Conservation (phyloP, 2,113 vertebrate species). For the Dolichotis patagonum region DNA sequence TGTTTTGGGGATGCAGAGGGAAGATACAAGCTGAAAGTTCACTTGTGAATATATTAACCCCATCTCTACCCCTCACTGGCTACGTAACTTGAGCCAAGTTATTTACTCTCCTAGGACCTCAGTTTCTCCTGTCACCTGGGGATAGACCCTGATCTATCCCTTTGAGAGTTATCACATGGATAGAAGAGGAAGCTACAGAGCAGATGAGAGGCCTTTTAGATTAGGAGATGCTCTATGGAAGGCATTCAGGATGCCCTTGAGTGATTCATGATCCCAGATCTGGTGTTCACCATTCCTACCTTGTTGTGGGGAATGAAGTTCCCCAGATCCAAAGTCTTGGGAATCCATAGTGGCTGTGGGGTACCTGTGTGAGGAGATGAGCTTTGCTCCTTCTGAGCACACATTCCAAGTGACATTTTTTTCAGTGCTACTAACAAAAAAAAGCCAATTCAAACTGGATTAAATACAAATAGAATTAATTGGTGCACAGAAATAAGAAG, state of each 20-base stretch:
- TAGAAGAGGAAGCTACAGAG: neutral
- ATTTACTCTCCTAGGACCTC: neutral
- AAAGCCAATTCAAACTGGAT: neutral
- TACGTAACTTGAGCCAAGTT: neutral
- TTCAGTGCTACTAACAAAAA: neutral
- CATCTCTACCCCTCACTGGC: neutral
- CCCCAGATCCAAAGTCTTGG: neutral
- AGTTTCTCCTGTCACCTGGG: neutral
- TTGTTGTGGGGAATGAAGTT: neutral
- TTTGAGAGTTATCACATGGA: neutral
- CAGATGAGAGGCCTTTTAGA: neutral
- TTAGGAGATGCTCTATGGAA: neutral
- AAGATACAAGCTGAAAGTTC: neutral
- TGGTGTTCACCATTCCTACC: too few species aligned
- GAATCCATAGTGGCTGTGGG: neutral
- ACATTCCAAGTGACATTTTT: neutral
- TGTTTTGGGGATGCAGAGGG: neutral
- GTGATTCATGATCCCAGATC: neutral
- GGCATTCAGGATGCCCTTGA: neutral
- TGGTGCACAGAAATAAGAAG: neutral
- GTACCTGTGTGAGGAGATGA: neutral
- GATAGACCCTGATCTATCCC: neutral
- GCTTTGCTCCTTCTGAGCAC: neutral
- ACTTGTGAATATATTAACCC: neutral
- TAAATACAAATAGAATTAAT: neutral